These are phyloP conservation scores for Deilephila elpenor DNA, from an alignment of 2,888 invertebrate species.

Conservation along the genomic window DNA sequence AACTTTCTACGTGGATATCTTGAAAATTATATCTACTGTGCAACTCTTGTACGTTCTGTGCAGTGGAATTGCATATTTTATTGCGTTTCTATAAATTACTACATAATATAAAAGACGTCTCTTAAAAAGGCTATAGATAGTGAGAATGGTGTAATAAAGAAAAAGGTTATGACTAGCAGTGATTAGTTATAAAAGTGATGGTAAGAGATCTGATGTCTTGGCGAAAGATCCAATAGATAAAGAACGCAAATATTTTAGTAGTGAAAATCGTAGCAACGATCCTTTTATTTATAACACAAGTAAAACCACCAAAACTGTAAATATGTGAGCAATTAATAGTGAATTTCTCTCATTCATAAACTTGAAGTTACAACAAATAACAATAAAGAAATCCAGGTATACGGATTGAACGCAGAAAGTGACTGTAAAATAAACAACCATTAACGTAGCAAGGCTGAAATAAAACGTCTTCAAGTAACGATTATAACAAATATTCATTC, in stretches of 20 bases:
- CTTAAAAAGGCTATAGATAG: too few relatives aligned
- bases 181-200: too few relatives aligned
- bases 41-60: conserved; percentile 10
- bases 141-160: too few relatives aligned
- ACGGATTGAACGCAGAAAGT: not conserved
- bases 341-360: not conserved
- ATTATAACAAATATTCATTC: conserved; percentile 17
- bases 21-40: conserved; percentile 29
- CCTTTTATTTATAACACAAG: too few relatives aligned
- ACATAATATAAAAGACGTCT: not conserved
- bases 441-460: conserved; percentile 12
- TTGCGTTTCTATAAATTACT: not conserved
- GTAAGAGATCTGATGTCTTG: too few relatives aligned
- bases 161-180: too few relatives aligned
- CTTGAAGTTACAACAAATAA: not conserved
- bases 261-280: too few relatives aligned
- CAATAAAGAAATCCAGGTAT: not conserved
- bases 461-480: conserved; percentile 20
- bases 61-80: not conserved
- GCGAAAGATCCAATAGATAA: too few relatives aligned
- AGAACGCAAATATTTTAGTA: too few relatives aligned
- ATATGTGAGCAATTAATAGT: not conserved
- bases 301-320: too few relatives aligned
- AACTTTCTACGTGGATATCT: conserved; percentile 57
- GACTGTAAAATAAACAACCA: conserved; percentile 28